These are phyloP conservation scores for Synodontis membranacea DNA, from an alignment of 2,113 vertebrate genomes.

Conservation along the genomic window DNA sequence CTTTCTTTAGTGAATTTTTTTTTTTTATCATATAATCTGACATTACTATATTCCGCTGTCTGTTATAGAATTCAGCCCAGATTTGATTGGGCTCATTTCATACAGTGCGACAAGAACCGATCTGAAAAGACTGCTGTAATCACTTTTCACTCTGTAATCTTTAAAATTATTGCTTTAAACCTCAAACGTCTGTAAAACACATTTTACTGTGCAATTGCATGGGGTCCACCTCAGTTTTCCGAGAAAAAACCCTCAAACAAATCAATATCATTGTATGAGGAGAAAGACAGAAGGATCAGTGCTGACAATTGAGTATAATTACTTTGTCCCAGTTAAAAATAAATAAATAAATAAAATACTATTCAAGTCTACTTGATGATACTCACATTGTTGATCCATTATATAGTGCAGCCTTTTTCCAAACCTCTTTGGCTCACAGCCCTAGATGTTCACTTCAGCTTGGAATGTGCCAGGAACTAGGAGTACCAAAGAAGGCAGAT, in stretches of 20 bases:
- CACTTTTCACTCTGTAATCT: not conserved
- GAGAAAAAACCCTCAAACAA: conserved; percentile 33
- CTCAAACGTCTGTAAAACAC: not conserved
- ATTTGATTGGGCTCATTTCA: not conserved
- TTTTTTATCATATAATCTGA: not conserved
- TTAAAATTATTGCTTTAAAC: not conserved
- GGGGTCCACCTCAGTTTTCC: rapidly evolving
- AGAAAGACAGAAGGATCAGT: conserved; percentile 7
- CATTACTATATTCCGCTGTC: not conserved
- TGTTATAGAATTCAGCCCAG: not conserved
- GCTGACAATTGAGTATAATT: conserved; percentile 51
- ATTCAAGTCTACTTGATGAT: not conserved
- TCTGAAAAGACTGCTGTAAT: not conserved
- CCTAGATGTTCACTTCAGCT: conserved; percentile 12
- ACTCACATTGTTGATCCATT: conserved; percentile 30
- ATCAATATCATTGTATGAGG: not conserved
- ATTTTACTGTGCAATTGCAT: not conserved
- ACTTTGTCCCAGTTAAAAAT: conserved; percentile 59
- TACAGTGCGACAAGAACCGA: not conserved
- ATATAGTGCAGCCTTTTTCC: conserved; percentile 20
- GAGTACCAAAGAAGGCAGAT: not conserved
- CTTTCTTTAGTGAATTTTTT: not conserved
- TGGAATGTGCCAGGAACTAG: conserved; percentile 20
- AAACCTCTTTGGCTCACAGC: conserved; percentile 5
- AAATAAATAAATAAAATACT: no score